A percentile compares a stretch with the other conserved stretches of the same genome.
phyloP scores from a whole-genome alignment of 2,113 vertebrate genomes.

The Varanus komodoensis region DNA sequence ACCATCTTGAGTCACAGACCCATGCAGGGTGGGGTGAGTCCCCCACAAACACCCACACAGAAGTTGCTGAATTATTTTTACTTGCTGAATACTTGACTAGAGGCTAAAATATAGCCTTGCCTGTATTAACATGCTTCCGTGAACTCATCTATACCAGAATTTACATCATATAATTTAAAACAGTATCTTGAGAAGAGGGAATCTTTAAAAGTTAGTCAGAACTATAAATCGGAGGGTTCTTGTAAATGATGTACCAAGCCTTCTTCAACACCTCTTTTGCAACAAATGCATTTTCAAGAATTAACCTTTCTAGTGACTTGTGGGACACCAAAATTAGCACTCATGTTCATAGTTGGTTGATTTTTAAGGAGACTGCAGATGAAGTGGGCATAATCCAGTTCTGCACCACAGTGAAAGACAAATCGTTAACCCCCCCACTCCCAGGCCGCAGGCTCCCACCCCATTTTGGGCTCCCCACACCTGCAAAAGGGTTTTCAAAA shows the following conservation, averaged over 20 bases:
- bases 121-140: background rate
- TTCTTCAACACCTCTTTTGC: background rate
- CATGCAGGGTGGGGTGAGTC: background rate
- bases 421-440: background rate
- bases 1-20: background rate
- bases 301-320: background rate
- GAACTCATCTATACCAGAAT: background rate
- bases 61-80: background rate
- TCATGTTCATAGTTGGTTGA: background rate
- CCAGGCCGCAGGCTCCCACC: background rate
- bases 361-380: background rate
- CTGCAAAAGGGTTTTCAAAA: background rate
- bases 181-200: background rate
- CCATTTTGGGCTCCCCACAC: background rate
- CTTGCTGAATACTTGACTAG: background rate
- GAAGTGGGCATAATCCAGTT: background rate
- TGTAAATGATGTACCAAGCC: background rate
- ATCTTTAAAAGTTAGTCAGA: slow-evolving; percentile 3
- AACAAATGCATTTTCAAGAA: background rate
- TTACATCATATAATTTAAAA: background rate
- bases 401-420: background rate
- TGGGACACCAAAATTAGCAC: background rate
- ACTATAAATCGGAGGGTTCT: background rate
- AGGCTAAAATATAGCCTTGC: background rate
- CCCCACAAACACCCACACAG: background rate